These are phyloP conservation scores for Desmophyllum pertusum DNA, from an alignment of 92 coral and sea anemone species.

Conservation along the genomic window DNA sequence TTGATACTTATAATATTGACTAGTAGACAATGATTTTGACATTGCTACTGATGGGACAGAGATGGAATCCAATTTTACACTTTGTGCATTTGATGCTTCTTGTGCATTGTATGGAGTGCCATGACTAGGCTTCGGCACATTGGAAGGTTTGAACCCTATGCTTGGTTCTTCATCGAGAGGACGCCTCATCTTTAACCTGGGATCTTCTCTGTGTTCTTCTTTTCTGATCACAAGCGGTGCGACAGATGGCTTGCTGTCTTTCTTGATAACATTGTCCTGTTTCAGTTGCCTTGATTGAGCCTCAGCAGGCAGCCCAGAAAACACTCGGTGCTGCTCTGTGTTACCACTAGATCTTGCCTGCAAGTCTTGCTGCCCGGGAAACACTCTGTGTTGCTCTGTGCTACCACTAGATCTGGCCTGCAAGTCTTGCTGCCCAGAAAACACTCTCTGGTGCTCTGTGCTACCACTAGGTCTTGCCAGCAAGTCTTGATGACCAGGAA, in stretches of 20 bases:
- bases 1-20: background rate
- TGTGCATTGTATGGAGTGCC: constrained; percentile 33
- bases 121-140: background rate
- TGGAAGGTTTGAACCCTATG: background rate
- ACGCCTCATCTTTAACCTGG: constrained; percentile 22
- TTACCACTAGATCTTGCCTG: background rate
- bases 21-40: background rate
- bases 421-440: background rate
- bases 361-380: background rate
- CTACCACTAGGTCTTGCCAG: background rate
- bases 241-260: background rate
- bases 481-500: background rate
- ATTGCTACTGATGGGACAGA: background rate
- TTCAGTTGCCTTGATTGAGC: background rate
- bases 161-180: constrained; percentile 3
- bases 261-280: background rate
- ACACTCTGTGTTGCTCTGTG: background rate
- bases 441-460: background rate
- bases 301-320: background rate
- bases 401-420: background rate
- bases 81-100: constrained; percentile 8
- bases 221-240: constrained; percentile 7
- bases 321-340: background rate
- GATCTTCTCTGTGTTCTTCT: constrained; percentile 35
- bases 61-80: constrained; percentile 2